These are phyloP conservation scores for Catocala fraxini DNA, from an alignment of 2,888 invertebrate species.

Conservation along the genomic window DNA sequence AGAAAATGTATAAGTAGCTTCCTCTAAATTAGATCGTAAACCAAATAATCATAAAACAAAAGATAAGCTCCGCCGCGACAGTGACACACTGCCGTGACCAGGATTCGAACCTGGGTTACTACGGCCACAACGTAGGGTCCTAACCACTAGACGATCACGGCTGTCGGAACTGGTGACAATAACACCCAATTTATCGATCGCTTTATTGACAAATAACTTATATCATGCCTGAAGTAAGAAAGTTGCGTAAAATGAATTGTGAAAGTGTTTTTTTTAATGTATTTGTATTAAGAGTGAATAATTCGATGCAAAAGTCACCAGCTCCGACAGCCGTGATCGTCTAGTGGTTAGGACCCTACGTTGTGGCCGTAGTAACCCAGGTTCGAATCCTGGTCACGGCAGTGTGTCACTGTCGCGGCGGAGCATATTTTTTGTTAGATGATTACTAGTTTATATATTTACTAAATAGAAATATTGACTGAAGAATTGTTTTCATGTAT, in stretches of 20 bases:
- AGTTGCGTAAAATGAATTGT: too few relatives aligned
- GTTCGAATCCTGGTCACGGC: constrained; percentile 89
- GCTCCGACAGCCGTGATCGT: constrained; percentile 63
- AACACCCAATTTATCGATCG: too few relatives aligned
- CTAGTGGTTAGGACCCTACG: constrained; percentile 91
- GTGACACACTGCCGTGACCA: constrained; percentile 69
- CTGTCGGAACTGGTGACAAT: constrained; percentile 71
- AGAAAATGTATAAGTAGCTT: too few relatives aligned
- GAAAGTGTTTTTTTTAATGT: too few relatives aligned
- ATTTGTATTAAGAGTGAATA: too few relatives aligned
- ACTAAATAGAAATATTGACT: too few relatives aligned
- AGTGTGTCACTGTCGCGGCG: constrained; percentile 72
- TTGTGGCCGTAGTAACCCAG: constrained; percentile 93
- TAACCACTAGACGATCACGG: constrained; percentile 92
- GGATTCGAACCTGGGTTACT: constrained; percentile 93
- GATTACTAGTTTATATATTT: too few relatives aligned
- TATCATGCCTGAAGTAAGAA: too few relatives aligned
- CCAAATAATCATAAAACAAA: too few relatives aligned
- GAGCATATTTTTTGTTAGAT: constrained; percentile 51
- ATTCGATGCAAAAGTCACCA: constrained; percentile 54
- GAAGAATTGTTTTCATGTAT: too few relatives aligned
- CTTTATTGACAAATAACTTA: too few relatives aligned
- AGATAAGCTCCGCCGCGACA: constrained; percentile 48
- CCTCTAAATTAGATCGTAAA: too few relatives aligned
- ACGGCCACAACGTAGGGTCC: constrained; percentile 91